These are phyloP conservation scores for Sinocyclocheilus maitianheensis DNA, from an alignment of 2,113 vertebrate genomes.

Conservation along the genomic window DNA sequence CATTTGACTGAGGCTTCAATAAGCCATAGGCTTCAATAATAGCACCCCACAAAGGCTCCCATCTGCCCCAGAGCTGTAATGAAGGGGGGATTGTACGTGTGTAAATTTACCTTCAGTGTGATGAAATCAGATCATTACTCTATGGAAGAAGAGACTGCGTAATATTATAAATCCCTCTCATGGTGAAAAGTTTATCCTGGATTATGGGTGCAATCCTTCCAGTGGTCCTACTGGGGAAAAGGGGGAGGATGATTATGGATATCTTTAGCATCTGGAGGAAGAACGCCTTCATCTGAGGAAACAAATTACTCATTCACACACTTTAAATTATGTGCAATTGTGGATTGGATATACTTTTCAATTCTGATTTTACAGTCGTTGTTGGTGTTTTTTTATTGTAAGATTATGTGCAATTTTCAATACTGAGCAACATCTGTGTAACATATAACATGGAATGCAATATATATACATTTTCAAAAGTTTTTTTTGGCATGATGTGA, in stretches of 20 bases:
- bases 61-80: slow-evolving; percentile 8
- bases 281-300: not conserved
- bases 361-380: not conserved
- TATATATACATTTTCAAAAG: not conserved
- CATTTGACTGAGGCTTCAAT: not conserved
- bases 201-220: not conserved
- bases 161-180: not conserved
- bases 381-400: not conserved
- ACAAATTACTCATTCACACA: not conserved
- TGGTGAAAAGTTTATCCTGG: not conserved
- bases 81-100: not conserved
- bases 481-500: not conserved
- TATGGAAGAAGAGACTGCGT: not conserved
- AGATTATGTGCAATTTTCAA: too few species aligned
- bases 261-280: slow-evolving; percentile 22
- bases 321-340: not conserved
- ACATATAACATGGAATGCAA: not conserved
- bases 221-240: not conserved
- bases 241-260: not conserved
- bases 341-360: not conserved
- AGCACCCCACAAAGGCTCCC: not conserved
- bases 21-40: not conserved
- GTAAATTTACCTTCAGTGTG: not conserved
- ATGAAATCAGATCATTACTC: slow-evolving; percentile 1
- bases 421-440: not conserved